Conservation (phyloP, 2,888 invertebrate genomes). For the Catocala nupta region DNA sequence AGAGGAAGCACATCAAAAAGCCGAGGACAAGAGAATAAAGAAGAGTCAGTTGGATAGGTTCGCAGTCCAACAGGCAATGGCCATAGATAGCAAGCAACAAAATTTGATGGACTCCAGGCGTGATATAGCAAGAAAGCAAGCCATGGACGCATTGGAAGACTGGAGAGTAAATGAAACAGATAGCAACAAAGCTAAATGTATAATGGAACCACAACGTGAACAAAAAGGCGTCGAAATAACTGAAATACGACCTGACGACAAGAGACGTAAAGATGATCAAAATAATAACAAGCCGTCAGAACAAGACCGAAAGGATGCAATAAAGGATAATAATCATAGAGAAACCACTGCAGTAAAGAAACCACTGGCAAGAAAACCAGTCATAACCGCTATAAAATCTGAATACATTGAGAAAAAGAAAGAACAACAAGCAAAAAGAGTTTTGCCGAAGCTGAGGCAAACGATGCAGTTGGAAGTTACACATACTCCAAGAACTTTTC, state of each 20-base stretch:
- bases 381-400: conserved; percentile 66
- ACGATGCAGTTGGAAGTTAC: conserved; percentile 88
- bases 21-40: conserved; percentile 83
- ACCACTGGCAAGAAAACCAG: conserved; percentile 34
- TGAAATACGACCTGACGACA: conserved; percentile 61
- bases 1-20: conserved; percentile 83
- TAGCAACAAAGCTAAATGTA: conserved; percentile 2
- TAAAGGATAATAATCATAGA: not conserved
- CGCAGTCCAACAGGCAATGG: conserved; percentile 81
- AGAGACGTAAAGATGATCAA: conserved; percentile 35
- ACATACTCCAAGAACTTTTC: conserved; percentile 92
- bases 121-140: conserved; percentile 88
- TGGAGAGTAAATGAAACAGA: conserved; percentile 77
- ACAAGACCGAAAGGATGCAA: conserved; percentile 10
- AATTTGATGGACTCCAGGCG: conserved; percentile 89
- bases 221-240: conserved; percentile 57
- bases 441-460: conserved; percentile 87
- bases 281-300: conserved; percentile 28
- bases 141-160: conserved; percentile 89
- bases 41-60: conserved; percentile 87
- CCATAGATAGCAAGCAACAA: conserved; percentile 83
- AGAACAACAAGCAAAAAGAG: conserved; percentile 69
- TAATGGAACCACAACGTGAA: conserved; percentile 31
- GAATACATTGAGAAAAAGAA: conserved; percentile 75
- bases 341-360: conserved; percentile 11